Conservation (phyloP, 1,140 invertebrate genomes). For the Drosophila sproati region DNA sequence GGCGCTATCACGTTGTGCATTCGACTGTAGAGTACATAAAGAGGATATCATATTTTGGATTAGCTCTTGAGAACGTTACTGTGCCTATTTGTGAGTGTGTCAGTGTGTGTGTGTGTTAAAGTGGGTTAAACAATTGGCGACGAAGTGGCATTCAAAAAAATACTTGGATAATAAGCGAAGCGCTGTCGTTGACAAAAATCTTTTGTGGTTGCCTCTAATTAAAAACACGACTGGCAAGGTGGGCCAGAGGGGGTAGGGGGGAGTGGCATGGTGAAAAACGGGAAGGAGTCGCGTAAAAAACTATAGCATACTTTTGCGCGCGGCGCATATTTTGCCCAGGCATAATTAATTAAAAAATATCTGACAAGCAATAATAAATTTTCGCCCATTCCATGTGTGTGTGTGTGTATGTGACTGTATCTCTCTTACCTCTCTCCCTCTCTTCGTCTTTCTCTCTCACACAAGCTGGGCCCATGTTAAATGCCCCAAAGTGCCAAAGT, state of each 20-base stretch:
- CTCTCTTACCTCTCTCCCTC: neutral
- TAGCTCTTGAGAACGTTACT: conserved; percentile 43
- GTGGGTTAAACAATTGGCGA: conserved; percentile 43
- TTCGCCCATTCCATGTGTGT: conserved; percentile 28
- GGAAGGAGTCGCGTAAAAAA: conserved; percentile 18
- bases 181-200: conserved; percentile 56
- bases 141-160: conserved; percentile 24
- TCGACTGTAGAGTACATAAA: conserved; percentile 42
- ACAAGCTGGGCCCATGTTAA: conserved; percentile 20
- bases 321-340: conserved; percentile 71
- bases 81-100: conserved; percentile 11
- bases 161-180: neutral
- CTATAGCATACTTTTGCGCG: conserved; percentile 72
- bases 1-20: conserved; percentile 35
- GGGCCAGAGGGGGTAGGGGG: conserved; percentile 23
- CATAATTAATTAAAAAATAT: conserved; percentile 82
- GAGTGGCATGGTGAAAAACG: conserved; percentile 33
- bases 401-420: neutral
- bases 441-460: neutral
- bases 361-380: conserved; percentile 76
- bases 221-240: conserved; percentile 58
- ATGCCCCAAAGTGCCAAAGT: conserved; percentile 60
- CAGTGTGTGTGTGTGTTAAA: conserved; percentile 26
- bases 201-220: conserved; percentile 81
- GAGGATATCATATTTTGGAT: conserved; percentile 54